These are phyloP conservation scores for Phenganax stokvisi DNA, from an alignment of 92 coral and sea anemone species.

Conservation along the genomic window DNA sequence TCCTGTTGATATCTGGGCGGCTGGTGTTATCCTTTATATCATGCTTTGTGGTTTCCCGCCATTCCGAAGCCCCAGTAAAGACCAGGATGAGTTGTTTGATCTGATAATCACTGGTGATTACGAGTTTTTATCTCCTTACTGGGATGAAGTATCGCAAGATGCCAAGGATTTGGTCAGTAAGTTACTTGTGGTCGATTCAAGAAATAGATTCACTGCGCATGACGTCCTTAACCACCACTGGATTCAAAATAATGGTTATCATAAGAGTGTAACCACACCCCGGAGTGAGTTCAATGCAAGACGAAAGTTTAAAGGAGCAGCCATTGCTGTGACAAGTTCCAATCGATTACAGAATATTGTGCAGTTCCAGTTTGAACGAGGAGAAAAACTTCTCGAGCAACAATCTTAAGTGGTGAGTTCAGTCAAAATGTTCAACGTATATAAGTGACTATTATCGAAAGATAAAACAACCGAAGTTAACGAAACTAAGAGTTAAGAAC, in stretches of 20 bases:
- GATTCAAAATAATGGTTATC: slow-evolving; percentile 54
- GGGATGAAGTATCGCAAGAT: slow-evolving; percentile 76
- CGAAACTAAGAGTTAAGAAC: too few species aligned
- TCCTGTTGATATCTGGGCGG: slow-evolving; percentile 98
- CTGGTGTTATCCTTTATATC: slow-evolving; percentile 93
- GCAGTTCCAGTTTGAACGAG: slow-evolving; percentile 73
- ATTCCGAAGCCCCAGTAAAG: slow-evolving; percentile 91
- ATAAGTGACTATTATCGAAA: too few species aligned
- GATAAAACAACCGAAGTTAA: too few species aligned
- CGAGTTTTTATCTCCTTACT: slow-evolving; percentile 91
- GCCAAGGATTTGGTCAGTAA: slow-evolving; percentile 81
- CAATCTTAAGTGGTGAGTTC: background rate
- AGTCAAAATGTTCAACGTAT: too few species aligned
- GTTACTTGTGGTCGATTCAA: slow-evolving; percentile 66
- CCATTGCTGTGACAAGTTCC: slow-evolving; percentile 76
- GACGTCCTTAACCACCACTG: slow-evolving; percentile 73
- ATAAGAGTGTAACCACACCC: slow-evolving; percentile 44
- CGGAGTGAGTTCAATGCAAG: slow-evolving; percentile 38
- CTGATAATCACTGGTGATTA: slow-evolving; percentile 77
- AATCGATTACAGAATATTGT: slow-evolving; percentile 78
- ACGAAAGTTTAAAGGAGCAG: slow-evolving; percentile 83
- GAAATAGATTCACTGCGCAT: slow-evolving; percentile 63
- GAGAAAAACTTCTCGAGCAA: slow-evolving; percentile 65
- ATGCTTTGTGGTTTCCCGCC: slow-evolving; percentile 99
- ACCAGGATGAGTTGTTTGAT: slow-evolving; percentile 94